Conservation (phyloP, 64 coral and sea anemone genomes). For the Trachythela sp. region DNA sequence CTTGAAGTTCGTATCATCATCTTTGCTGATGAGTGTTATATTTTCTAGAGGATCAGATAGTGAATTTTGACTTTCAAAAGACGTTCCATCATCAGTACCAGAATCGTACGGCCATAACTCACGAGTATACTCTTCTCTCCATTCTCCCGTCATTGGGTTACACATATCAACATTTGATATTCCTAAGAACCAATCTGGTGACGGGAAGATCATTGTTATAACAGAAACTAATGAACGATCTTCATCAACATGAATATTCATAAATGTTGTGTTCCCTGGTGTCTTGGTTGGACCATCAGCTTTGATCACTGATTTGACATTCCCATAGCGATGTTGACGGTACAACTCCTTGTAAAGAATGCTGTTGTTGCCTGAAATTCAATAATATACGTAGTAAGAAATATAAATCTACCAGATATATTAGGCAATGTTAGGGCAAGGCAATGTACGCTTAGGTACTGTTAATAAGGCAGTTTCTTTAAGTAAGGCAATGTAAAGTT, state of each 20-base stretch:
- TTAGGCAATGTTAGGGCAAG: not conserved
- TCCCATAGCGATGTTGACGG: not conserved
- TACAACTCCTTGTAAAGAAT: not conserved
- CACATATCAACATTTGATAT: slow-evolving; percentile 18
- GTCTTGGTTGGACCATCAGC: not conserved
- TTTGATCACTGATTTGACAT: not conserved
- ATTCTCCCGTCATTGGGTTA: not conserved
- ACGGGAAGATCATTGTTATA: not conserved
- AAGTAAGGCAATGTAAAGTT: too few species aligned
- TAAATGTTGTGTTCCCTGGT: not conserved
- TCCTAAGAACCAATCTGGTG: slow-evolving; percentile 1
- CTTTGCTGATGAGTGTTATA: not conserved
- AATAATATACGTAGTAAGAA: not conserved
- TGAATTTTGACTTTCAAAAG: not conserved
- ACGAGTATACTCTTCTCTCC: not conserved
- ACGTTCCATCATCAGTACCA: slow-evolving; percentile 25
- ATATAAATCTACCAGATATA: not conserved
- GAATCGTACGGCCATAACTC: not conserved
- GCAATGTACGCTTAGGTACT: too few species aligned
- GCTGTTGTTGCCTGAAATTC: not conserved
- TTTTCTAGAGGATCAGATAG: not conserved
- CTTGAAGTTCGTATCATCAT: not conserved
- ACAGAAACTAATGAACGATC: not conserved
- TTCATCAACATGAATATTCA: not conserved
- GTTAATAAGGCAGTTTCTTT: too few species aligned